Evolutionary conservation across 64 coral and sea anemone species (phyloP).

Genomic region (Pachyseris speciosa): DNA sequence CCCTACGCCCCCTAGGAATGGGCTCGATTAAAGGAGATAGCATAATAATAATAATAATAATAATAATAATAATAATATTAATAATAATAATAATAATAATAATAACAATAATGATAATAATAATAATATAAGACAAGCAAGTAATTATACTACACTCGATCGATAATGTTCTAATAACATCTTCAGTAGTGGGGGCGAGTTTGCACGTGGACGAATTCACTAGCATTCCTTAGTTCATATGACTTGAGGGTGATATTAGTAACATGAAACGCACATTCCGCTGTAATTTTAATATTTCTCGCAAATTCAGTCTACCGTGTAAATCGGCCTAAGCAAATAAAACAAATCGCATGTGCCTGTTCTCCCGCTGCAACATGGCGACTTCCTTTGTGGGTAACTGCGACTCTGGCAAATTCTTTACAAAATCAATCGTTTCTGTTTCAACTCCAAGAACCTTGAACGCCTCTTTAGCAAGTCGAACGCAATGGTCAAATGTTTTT

Average conservation of each 20-base stretch:
- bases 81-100: too few species aligned
- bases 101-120: too few species aligned
- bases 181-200: too few species aligned
- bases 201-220: too few species aligned
- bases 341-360: not conserved
- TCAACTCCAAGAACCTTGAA: not conserved
- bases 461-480: not conserved
- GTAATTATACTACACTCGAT: too few species aligned
- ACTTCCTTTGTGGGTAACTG: not conserved
- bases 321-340: not conserved
- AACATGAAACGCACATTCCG: not conserved
- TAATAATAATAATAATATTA: too few species aligned
- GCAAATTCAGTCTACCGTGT: not conserved
- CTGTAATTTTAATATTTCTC: not conserved
- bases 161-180: too few species aligned
- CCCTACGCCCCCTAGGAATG: too few species aligned
- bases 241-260: not conserved
- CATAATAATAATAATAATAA: too few species aligned
- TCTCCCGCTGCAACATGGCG: not conserved
- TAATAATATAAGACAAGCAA: too few species aligned
- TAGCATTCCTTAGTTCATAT: too few species aligned
- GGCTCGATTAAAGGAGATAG: too few species aligned
- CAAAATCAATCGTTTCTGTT: not conserved
- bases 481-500: not conserved
- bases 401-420: not conserved